These are phyloP conservation scores for Chironomus riparius DNA, from an alignment of 2,888 invertebrate genomes.

Conservation along the genomic window DNA sequence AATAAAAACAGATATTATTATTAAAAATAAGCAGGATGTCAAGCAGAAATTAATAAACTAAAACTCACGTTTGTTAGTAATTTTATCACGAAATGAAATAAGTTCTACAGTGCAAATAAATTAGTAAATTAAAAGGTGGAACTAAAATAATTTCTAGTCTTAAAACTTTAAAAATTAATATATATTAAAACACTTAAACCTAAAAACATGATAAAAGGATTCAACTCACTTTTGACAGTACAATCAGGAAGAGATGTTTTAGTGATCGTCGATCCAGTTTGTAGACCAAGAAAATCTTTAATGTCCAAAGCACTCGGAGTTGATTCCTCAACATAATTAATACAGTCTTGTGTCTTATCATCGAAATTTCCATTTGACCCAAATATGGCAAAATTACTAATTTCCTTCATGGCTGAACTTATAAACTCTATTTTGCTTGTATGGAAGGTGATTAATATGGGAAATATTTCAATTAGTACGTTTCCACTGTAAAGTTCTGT, in stretches of 20 bases:
- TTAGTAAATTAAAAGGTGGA: constrained; percentile 29
- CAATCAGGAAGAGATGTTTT: constrained; percentile 14
- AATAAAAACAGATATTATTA: too few relatives aligned
- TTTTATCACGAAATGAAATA: not conserved
- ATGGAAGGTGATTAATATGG: not conserved
- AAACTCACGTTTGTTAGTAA: too few relatives aligned
- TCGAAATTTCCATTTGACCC: too few relatives aligned
- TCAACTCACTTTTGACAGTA: not conserved
- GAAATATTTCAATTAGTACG: constrained; percentile 8
- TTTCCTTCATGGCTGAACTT: not conserved
- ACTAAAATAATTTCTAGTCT: constrained; percentile 7
- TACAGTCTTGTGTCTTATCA: not conserved
- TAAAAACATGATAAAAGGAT: constrained; percentile 34
- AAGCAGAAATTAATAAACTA: too few relatives aligned
- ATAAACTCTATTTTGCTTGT: constrained; percentile 9
- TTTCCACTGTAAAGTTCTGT: not conserved
- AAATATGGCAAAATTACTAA: not conserved
- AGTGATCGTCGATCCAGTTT: constrained; percentile 8
- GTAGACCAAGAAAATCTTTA: constrained; percentile 17
- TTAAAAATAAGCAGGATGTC: too few relatives aligned
- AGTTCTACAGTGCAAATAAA: not conserved
- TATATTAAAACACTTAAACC: too few relatives aligned
- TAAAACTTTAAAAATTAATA: too few relatives aligned
- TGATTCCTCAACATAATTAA: constrained; percentile 4
- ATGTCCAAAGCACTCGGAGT: constrained; percentile 2